Conservation (phyloP, 2,113 vertebrate species). For the Austrofundulus limnaeus region DNA sequence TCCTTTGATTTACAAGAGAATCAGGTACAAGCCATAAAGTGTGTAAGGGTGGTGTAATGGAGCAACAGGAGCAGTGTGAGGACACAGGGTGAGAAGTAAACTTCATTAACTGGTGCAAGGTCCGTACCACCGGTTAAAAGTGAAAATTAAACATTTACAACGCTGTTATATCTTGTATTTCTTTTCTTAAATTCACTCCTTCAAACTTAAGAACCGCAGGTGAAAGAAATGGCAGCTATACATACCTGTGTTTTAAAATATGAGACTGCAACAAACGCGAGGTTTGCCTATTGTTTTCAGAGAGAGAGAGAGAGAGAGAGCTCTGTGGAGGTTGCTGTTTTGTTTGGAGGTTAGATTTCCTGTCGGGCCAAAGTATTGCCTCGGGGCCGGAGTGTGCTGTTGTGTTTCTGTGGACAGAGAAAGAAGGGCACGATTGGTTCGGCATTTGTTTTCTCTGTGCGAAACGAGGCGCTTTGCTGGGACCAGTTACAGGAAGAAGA, state of each 20-base stretch:
- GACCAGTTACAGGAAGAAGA: constrained; percentile 36
- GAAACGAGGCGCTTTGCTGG: constrained; percentile 52
- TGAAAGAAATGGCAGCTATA: not conserved
- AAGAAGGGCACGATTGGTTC: constrained; percentile 64
- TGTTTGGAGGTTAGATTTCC: constrained; percentile 72
- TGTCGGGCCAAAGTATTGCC: constrained; percentile 57
- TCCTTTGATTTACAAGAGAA: constrained; percentile 34
- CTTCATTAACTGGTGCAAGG: constrained; percentile 45
- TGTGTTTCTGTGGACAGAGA: constrained; percentile 64
- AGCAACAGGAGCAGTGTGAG: constrained; percentile 26
- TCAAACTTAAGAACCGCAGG: not conserved
- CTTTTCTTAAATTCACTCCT: not conserved
- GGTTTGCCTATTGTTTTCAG: constrained; percentile 48
- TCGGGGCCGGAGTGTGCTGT: constrained; percentile 58
- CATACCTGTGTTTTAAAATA: constrained; percentile 11
- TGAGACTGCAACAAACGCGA: constrained; percentile 22
- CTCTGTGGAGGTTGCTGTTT: constrained; percentile 59
- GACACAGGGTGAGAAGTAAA: constrained; percentile 31
- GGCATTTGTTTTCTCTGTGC: constrained; percentile 67
- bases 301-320: no score
- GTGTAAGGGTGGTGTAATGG: constrained; percentile 15
- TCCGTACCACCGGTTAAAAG: constrained; percentile 31
- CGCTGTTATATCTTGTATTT: constrained; percentile 15
- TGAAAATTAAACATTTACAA: constrained; percentile 67
- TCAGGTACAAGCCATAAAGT: constrained; percentile 11